These are phyloP conservation scores for Phyllotreta striolata DNA, from an alignment of 2,888 invertebrate genomes.

Conservation along the genomic window DNA sequence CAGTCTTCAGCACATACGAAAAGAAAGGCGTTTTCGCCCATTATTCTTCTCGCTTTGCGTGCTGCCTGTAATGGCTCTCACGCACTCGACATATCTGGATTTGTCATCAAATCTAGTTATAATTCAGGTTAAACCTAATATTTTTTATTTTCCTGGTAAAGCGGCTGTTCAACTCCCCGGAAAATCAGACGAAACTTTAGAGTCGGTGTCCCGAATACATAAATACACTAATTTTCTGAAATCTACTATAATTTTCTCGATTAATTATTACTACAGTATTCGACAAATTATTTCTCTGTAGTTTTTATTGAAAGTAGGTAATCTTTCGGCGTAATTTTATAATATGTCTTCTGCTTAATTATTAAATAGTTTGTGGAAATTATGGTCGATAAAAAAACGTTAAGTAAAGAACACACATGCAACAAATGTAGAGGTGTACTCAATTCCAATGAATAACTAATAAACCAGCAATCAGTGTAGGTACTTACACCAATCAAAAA, in stretches of 20 bases:
- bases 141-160: slow-evolving; percentile 15
- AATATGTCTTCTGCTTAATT: too few species aligned
- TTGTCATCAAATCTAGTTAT: slow-evolving; percentile 27
- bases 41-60: slow-evolving; percentile 26
- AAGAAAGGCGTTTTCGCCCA: background rate
- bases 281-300: too few species aligned
- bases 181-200: slow-evolving; percentile 5
- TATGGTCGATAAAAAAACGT: too few species aligned
- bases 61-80: slow-evolving; percentile 13
- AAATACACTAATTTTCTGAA: slow-evolving; percentile 4
- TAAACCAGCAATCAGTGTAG: background rate
- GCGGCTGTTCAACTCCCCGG: slow-evolving; percentile 27
- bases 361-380: too few species aligned
- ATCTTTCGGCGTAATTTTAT: too few species aligned
- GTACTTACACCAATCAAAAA: slow-evolving; percentile 5
- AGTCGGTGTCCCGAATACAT: slow-evolving; percentile 17
- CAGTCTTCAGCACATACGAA: background rate
- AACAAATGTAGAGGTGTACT: too few species aligned
- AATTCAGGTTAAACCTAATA: slow-evolving; percentile 26
- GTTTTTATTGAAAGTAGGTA: too few species aligned
- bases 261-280: too few species aligned
- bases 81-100: slow-evolving; percentile 29
- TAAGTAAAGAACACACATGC: too few species aligned
- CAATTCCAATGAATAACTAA: background rate
- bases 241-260: too few species aligned